A percentile compares a stretch with the other conserved stretches of the same genome.
These are phyloP conservation scores for Melanophora roralis DNA, from an alignment of 2,888 invertebrate species.

Conservation along the genomic window DNA sequence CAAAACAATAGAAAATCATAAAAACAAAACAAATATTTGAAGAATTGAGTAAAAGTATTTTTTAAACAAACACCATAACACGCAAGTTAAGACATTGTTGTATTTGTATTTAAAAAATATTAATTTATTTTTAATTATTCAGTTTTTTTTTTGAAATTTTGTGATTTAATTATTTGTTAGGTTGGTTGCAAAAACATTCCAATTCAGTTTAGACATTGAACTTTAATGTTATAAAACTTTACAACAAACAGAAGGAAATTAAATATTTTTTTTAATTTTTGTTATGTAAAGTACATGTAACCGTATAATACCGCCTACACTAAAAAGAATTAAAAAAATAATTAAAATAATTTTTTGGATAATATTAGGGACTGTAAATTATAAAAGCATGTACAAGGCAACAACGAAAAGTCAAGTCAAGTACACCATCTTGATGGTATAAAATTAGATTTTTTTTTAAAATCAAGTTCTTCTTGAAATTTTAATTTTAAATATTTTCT, in stretches of 20 bases:
- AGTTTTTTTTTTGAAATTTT: neutral
- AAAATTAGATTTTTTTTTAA: too few relatives aligned
- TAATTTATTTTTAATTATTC: slow-evolving; percentile 36
- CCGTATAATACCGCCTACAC: too few relatives aligned
- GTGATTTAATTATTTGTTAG: neutral
- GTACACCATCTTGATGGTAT: too few relatives aligned
- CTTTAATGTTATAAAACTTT: slow-evolving; percentile 32
- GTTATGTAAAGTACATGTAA: neutral
- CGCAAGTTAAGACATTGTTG: slow-evolving; percentile 30
- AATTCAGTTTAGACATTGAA: slow-evolving; percentile 42
- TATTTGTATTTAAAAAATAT: neutral
- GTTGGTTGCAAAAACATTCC: neutral
- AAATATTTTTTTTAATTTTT: neutral
- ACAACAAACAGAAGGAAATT: neutral
- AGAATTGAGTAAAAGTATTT: neutral
- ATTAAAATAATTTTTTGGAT: too few relatives aligned
- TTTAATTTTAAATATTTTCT: too few relatives aligned
- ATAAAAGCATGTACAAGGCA: too few relatives aligned
- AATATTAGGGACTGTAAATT: too few relatives aligned
- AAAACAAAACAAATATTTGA: neutral
- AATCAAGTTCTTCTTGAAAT: too few relatives aligned
- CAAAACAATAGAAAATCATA: slow-evolving; percentile 29
- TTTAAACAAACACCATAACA: slow-evolving; percentile 16
- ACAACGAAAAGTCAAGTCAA: too few relatives aligned
- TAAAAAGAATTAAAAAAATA: too few relatives aligned